Base-by-base conservation (phyloP, 92 coral and sea anemone species). In the Actinernus sp. region DNA sequence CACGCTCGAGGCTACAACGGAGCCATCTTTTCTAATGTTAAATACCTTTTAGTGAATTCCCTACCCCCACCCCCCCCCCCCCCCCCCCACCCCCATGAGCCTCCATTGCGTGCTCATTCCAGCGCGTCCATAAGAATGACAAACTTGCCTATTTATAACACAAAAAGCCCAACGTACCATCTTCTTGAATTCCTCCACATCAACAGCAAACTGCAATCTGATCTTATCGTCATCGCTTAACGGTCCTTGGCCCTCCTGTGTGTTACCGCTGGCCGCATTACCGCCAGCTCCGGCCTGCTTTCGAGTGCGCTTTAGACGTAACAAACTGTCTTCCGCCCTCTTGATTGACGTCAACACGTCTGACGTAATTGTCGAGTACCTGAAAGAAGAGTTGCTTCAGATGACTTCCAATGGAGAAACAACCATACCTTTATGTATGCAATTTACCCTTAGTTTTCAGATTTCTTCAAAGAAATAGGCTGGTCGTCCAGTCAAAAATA, bases 191-290 rank as follows among this genome's bases (percentile, higher is more conserved):
- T 91, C 99, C 39, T 89, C 91, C 1, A 88, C 84, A 68, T 95
- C 99, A 39, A 91, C 67, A 23, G 92, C 76, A 66, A 95, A 95
- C 77, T 95, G 99, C 49, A 84, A 66, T 10, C 99, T 86, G 32
- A 95, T 95, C 73, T 95, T 95, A 63, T 95, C 99, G 58, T 95
- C 99, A 77, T 95, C 99, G 38, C 92, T 91, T 83, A 95, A 80
- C 5, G 89, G 62, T 9, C 87, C 68, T 13, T 59, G 71, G 34
- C 59, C 64, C 26, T 90, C 96, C 52, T 65, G 71, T 0, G 68
- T 32, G 26, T 44, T 69, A 3, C 74, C 62, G 7, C 84, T 29
- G 40, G 81, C 71, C 16, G 74, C 19, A 27, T 74, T 74, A 48
- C 58, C 31, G 0, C 74, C 86, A 12, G 85, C 64, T 58, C 74